phyloP scores from a whole-genome alignment of 2,113 vertebrate species.

The Coryphaenoides rupestris region DNA sequence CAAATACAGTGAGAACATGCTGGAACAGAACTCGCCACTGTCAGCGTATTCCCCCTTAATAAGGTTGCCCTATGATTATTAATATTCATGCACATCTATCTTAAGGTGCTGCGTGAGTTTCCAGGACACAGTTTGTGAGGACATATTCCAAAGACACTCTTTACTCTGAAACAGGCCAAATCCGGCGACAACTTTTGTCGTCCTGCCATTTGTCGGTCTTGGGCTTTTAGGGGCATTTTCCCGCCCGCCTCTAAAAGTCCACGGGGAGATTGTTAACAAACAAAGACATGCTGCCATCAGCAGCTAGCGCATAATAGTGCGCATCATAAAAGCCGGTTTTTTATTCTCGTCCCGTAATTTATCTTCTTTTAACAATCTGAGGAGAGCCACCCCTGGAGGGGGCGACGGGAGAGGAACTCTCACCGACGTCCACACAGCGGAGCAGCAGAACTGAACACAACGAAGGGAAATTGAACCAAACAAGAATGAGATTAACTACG shows the following conservation, averaged over 20 bases:
- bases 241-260: constrained; percentile 13
- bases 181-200: constrained; percentile 14
- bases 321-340: constrained; percentile 35
- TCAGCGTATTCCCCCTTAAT: no score
- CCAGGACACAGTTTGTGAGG: no score
- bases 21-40: no score
- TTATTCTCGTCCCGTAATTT: constrained; percentile 40
- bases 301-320: constrained; percentile 47
- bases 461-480: no score
- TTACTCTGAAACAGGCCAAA: not conserved
- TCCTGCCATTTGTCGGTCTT: constrained; percentile 23
- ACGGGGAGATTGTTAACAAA: constrained; percentile 45
- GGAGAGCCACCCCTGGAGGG: constrained; percentile 18
- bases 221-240: not conserved
- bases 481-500: no score
- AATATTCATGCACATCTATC: no score
- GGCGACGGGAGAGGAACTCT: not conserved
- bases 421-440: not conserved
- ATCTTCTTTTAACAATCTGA: constrained; percentile 37
- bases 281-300: constrained; percentile 51
- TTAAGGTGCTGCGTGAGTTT: no score
- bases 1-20: no score
- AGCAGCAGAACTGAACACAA: no score
- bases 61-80: no score
- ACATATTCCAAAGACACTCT: no score